Conservation (phyloP, 1,140 invertebrate species). For the Octopus sinensis region DNA sequence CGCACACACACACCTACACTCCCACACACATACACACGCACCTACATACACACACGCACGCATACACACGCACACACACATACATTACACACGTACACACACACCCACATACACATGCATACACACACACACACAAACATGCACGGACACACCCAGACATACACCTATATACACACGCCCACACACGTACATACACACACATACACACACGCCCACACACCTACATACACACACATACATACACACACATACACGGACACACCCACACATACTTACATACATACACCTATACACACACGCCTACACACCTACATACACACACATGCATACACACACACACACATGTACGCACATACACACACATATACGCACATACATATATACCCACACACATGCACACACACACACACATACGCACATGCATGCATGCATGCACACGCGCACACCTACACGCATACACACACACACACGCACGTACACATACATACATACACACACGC, state of each 20-base stretch:
- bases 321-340: background rate
- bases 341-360: background rate
- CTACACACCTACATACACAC: background rate
- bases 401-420: background rate
- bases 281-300: background rate
- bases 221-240: background rate
- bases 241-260: background rate
- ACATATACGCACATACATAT: background rate
- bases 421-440: background rate
- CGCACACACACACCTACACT: too few relatives aligned
- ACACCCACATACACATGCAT: too few relatives aligned
- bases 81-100: too few relatives aligned
- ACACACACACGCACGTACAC: background rate
- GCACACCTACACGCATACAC: background rate
- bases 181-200: background rate
- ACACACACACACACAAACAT: background rate
- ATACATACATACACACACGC: background rate
- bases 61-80: too few relatives aligned
- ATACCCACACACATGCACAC: background rate
- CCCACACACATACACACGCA: too few relatives aligned
- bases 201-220: background rate
- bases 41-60: too few relatives aligned
- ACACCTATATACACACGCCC: background rate
- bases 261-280: background rate
- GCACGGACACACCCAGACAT: background rate